Conservation (phyloP, 2,888 invertebrate species). For the Brachylomia viminalis region DNA sequence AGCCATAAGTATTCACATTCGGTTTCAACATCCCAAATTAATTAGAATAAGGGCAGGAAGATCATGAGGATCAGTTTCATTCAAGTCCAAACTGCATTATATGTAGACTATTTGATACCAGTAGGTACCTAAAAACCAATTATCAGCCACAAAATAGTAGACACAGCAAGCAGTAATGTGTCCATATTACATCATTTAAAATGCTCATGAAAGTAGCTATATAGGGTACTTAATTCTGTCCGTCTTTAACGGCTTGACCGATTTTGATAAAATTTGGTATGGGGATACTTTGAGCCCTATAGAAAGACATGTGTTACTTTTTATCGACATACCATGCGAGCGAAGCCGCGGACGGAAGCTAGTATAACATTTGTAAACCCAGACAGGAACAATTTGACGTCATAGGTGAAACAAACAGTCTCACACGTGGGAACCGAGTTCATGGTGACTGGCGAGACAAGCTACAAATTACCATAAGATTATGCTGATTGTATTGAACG, state of each 20-base stretch:
- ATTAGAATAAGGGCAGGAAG: background rate
- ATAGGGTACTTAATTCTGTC: too few relatives aligned
- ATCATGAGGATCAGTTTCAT: background rate
- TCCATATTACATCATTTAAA: too few relatives aligned
- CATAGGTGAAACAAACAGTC: conserved; percentile 55
- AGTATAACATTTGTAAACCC: too few relatives aligned
- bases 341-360: too few relatives aligned
- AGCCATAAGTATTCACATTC: background rate
- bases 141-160: background rate
- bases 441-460: conserved; percentile 67
- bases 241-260: too few relatives aligned
- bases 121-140: too few relatives aligned
- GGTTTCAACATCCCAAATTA: background rate
- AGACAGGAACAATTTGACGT: conserved; percentile 58
- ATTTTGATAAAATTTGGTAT: too few relatives aligned
- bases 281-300: too few relatives aligned
- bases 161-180: background rate
- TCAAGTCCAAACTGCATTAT: background rate
- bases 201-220: too few relatives aligned
- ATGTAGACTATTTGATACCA: background rate
- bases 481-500: conserved; percentile 61
- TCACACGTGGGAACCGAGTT: conserved; percentile 65
- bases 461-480: conserved; percentile 56
- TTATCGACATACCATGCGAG: too few relatives aligned
- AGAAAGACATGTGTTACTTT: too few relatives aligned